Base-by-base conservation (phyloP, 2,797 vertebrate genomes). In the Gila robusta region DNA sequence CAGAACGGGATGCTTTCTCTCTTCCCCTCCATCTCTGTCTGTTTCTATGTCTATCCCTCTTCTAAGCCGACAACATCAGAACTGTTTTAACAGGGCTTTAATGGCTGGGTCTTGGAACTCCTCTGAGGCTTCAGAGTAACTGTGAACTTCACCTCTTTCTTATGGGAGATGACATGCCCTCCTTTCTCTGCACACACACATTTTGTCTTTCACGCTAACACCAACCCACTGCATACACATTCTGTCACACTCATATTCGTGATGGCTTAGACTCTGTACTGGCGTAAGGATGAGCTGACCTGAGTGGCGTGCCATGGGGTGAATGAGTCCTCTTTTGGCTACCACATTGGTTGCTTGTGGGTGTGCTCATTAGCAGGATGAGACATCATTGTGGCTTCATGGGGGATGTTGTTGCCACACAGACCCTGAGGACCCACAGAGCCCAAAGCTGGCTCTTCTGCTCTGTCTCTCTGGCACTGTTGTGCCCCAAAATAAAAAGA, bases 91-190 rank as follows among this genome's bases (percentile, higher is more conserved):
- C 92, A 90, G 89, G 86, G 88, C 88, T 93, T 94, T 94, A 94
- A 94, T 94, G 92, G 92, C 66, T 88, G 83, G 77, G 89, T 89
- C 73, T 88, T 80, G 72, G 83, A 77, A 91, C 90, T 94, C 92
- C 87, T 89, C 92, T 89, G 92, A 92, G 92, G 89, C 90, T 88
- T 86, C 59, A 59, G 90, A 91, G 91, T 91, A 93, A 90, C 88
- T 89, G 91, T 90, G 88, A 86, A 86, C 87, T 69, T 89, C 89
- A 87, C 86, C 88, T 92, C 64, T 66, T 56, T 80, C 89, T 94
- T 91, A 94, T 94, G 84, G 81, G 89, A 93, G 81, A 83, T 93
- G 93, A 94, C 93, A 62, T 93, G 92, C 82, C 93, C 94, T 93
- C 88, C 72, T 93, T 92, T 89, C 39, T 81, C 32, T 2, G 16